A percentile compares a stretch with the other conserved stretches of the same genome.
Conservation (phyloP, 1,140 invertebrate genomes). For the Macrosteles quadrilineatus region DNA sequence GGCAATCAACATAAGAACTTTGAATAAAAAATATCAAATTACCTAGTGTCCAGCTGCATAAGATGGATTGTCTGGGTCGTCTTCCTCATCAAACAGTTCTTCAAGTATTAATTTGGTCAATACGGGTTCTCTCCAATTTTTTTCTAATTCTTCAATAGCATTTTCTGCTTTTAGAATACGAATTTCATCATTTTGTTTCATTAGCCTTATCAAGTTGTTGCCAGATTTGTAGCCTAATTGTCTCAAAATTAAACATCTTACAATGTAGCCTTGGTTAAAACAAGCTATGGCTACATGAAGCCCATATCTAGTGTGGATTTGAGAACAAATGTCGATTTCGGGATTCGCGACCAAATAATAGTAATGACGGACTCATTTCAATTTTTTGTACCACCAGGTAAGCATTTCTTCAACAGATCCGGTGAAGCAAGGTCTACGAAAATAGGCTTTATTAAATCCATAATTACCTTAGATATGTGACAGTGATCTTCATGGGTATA, state of each 20-base stretch:
- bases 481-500: neutral
- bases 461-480: neutral
- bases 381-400: neutral
- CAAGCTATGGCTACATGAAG: constrained; percentile 31
- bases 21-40: too few species aligned
- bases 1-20: too few species aligned
- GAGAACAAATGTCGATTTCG: neutral
- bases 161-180: neutral
- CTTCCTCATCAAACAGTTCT: too few species aligned
- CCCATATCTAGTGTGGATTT: constrained; percentile 17
- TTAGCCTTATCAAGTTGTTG: constrained; percentile 2
- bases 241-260: neutral
- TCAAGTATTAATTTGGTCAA: too few species aligned
- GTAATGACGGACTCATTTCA: neutral
- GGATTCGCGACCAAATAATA: constrained; percentile 23
- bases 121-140: too few species aligned
- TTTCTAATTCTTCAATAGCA: too few species aligned
- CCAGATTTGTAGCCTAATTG: neutral
- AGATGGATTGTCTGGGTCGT: too few species aligned
- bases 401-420: neutral
- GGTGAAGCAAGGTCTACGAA: neutral
- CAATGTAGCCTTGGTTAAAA: constrained; percentile 22
- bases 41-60: too few species aligned
- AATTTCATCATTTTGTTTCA: neutral
- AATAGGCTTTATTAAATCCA: neutral